Percentiles rank a stretch among this genome's conserved stretches.
Evolutionary conservation across 2,888 invertebrate genomes (phyloP).

Genomic region (Harmothoe impar): DNA sequence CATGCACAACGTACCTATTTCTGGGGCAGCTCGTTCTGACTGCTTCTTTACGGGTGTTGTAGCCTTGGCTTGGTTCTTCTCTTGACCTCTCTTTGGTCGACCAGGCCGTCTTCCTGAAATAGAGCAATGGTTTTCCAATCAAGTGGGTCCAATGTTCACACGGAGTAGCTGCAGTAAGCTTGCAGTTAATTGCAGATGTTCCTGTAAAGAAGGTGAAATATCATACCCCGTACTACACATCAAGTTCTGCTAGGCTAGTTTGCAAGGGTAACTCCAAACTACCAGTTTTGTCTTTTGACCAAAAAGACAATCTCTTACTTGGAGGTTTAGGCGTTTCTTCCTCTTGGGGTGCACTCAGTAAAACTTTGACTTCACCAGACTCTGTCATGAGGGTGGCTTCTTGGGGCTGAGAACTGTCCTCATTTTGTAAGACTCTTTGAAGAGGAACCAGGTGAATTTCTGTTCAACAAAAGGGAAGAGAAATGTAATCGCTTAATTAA

Average conservation of each 20-base stretch:
- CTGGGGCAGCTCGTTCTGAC: neutral
- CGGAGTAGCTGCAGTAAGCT: too few species aligned
- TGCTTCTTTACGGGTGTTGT: neutral
- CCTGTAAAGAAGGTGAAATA: too few species aligned
- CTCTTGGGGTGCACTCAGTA: neutral
- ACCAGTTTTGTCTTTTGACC: too few species aligned
- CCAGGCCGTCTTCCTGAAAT: slow-evolving; percentile 69
- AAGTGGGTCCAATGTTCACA: too few species aligned
- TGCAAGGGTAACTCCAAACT: too few species aligned
- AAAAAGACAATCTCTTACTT: too few species aligned
- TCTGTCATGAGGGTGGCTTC: neutral
- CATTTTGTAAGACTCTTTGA: neutral
- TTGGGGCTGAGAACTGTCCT: neutral
- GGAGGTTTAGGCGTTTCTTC: neutral
- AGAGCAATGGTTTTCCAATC: too few species aligned
- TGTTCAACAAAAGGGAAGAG: too few species aligned
- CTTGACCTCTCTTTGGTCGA: slow-evolving; percentile 74
- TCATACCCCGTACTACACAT: too few species aligned
- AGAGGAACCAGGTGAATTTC: slow-evolving; percentile 38
- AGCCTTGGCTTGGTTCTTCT: slow-evolving; percentile 66
- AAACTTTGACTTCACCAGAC: neutral
- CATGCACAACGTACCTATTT: slow-evolving; percentile 35
- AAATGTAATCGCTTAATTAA: too few species aligned
- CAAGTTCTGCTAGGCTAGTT: too few species aligned
- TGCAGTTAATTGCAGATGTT: too few species aligned